phyloP scores from a whole-genome alignment of 2,888 invertebrate species.

The Syrista parreyssii region DNA sequence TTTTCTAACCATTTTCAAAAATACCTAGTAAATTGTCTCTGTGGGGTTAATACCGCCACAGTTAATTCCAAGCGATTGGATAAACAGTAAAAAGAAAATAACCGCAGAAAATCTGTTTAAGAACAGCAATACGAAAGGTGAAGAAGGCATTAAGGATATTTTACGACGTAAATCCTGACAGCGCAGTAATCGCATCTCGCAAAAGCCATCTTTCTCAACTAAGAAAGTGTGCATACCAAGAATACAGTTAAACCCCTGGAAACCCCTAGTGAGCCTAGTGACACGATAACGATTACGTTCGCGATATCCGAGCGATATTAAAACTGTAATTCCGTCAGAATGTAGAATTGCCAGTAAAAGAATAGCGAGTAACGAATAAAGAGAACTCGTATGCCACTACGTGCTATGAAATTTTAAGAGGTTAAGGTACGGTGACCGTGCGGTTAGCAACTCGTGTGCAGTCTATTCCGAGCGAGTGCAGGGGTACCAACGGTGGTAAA shows the following conservation, averaged over 20 bases:
- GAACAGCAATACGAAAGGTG: background rate
- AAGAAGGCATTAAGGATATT: background rate
- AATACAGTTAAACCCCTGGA: background rate
- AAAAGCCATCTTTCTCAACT: slow-evolving; percentile 2
- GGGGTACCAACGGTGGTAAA: background rate
- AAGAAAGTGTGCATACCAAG: background rate
- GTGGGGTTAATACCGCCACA: background rate
- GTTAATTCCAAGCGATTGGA: background rate
- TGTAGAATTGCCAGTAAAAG: background rate
- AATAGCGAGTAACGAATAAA: background rate
- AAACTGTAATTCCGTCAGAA: background rate
- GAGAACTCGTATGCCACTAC: background rate
- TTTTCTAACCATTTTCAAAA: background rate
- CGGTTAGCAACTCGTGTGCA: background rate
- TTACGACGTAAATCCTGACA: background rate
- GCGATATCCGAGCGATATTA: background rate
- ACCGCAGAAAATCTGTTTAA: background rate
- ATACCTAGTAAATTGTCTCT: background rate
- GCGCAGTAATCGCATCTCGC: background rate
- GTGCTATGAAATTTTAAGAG: background rate
- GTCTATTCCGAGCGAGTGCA: background rate
- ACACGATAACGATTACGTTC: background rate
- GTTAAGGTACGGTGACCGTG: background rate
- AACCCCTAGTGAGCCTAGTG: background rate
- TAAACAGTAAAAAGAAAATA: background rate